Percentiles rank a stretch among this genome's conserved stretches.
Evolutionary conservation across 2,888 invertebrate genomes (phyloP).

Genomic region (Beris chalybata): DNA sequence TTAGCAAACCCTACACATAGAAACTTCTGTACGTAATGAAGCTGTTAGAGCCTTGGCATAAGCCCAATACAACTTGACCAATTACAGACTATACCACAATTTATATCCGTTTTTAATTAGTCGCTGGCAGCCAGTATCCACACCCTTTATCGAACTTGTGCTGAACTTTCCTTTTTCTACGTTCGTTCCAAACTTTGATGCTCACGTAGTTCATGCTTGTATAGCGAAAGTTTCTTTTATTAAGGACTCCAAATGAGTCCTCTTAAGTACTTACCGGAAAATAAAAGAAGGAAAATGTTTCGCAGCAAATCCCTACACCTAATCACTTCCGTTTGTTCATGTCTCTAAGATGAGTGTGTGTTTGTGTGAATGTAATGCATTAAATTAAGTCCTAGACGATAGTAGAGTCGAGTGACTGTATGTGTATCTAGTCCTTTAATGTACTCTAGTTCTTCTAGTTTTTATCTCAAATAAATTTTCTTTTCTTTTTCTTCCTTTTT

Average conservation of each 20-base stretch:
- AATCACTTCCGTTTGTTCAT: constrained; percentile 21
- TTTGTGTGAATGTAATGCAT: too few relatives aligned
- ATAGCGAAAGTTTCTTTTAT: constrained; percentile 23
- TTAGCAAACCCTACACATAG: too few relatives aligned
- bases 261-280: constrained; percentile 14
- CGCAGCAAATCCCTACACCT: constrained; percentile 17
- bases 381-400: too few relatives aligned
- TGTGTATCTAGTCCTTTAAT: too few relatives aligned
- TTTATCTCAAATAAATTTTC: too few relatives aligned
- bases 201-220: constrained; percentile 29
- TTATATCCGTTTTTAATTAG: constrained; percentile 38
- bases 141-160: constrained; percentile 29
- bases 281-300: constrained; percentile 23
- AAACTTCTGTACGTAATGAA: too few relatives aligned
- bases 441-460: too few relatives aligned
- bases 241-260: constrained; percentile 27
- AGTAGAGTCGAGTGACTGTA: too few relatives aligned
- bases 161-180: constrained; percentile 14
- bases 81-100: constrained; percentile 29
- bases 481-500: too few relatives aligned
- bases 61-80: too few relatives aligned
- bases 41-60: too few relatives aligned
- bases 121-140: constrained; percentile 19
- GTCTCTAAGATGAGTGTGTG: not conserved
- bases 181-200: constrained; percentile 15